These are phyloP conservation scores for Antigone vipio DNA, from an alignment of 2,113 vertebrate species.

Conservation along the genomic window DNA sequence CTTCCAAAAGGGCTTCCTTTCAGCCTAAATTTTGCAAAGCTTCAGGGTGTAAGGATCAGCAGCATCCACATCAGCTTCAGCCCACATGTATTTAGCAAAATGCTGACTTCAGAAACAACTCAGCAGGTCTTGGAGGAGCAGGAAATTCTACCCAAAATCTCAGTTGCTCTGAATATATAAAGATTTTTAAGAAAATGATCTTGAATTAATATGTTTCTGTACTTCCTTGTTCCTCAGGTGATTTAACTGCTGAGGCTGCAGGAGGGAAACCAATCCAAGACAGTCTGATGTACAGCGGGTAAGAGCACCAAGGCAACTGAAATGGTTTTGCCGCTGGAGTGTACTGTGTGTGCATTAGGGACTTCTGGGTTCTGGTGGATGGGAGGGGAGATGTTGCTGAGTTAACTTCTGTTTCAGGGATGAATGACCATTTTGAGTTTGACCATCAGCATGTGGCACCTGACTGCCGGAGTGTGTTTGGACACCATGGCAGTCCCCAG, in stretches of 20 bases:
- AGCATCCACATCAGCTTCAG: neutral
- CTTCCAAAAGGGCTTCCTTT: neutral
- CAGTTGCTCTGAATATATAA: neutral
- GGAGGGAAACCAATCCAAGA: constrained; percentile 80
- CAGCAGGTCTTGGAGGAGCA: neutral
- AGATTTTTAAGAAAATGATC: neutral
- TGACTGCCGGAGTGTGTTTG: neutral
- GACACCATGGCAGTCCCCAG: neutral
- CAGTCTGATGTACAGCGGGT: constrained; percentile 89
- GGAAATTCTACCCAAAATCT: neutral
- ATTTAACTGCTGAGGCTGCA: constrained; percentile 78
- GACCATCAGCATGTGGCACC: neutral
- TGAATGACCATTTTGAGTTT: neutral
- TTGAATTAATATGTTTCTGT: neutral
- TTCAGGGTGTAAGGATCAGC: neutral
- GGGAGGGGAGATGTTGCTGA: neutral
- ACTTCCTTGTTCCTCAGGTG: constrained; percentile 71
- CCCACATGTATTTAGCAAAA: neutral
- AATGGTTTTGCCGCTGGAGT: neutral
- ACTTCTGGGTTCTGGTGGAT: neutral
- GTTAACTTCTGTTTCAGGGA: neutral
- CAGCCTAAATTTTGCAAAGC: neutral
- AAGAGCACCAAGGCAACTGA: constrained; percentile 45
- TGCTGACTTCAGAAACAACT: neutral
- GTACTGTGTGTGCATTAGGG: neutral